Percentiles rank a stretch among this genome's conserved stretches.
phyloP scores from a whole-genome alignment of 2,113 vertebrate species.

The Platichthys stellatus region DNA sequence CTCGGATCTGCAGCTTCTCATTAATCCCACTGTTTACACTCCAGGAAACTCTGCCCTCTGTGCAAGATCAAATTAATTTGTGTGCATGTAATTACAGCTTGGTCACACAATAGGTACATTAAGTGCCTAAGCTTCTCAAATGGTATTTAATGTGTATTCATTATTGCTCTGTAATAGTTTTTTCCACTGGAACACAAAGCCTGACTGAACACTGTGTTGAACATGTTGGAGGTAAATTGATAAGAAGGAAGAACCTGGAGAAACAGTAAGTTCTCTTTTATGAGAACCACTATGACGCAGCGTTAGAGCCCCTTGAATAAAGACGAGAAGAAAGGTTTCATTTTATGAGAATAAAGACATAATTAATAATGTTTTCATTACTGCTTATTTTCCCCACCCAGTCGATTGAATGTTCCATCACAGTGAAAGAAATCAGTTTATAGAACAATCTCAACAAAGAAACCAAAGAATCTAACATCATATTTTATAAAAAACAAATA shows the following conservation, averaged over 20 bases:
- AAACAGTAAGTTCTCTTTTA: neutral
- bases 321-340: no score
- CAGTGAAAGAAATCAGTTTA: no score
- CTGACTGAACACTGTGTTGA: neutral
- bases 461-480: no score
- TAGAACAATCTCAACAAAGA: no score
- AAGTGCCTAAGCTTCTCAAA: constrained; percentile 18
- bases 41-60: constrained; percentile 22
- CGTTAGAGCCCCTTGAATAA: no score
- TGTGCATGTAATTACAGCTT: constrained; percentile 45
- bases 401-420: no score
- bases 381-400: no score
- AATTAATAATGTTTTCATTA: no score
- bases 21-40: constrained; percentile 25
- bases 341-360: no score
- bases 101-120: constrained; percentile 14
- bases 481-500: no score
- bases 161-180: constrained; percentile 18
- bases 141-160: constrained; percentile 1
- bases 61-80: constrained; percentile 34
- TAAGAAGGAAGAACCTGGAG: neutral
- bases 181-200: constrained; percentile 5
- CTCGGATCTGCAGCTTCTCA: constrained; percentile 10
- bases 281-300: neutral
- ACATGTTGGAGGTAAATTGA: neutral